Evolutionary conservation across 2,888 invertebrate species (phyloP), one percentile per base, ranked within the genome.

Genomic region (Acronicta alni): DNA sequence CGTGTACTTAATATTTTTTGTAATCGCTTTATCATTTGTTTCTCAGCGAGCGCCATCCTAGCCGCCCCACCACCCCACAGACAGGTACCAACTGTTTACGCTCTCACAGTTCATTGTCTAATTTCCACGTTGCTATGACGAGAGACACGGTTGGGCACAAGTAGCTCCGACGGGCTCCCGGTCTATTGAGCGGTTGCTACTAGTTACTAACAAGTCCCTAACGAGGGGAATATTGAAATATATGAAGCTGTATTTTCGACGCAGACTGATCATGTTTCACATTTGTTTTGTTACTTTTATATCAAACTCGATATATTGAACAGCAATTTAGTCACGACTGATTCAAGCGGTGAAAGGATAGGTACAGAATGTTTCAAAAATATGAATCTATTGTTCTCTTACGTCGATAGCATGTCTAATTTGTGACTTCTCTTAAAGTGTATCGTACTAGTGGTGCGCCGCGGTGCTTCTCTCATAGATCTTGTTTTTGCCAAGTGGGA

Each of bases 101-200:
- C 73, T 79, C 77, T 71, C 72, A 77, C 69, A 65, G 73, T 67
- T 75, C 77, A 80, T 79, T 81, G 81, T 83, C 82, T 80, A 80
- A 85, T 84, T 84, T 84, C 74, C 71, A 77, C 75, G 83, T 88
- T 85, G 80, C 85, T 75, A 84, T 89, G 86, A 84, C 82, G 84
- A 86, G 84, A 86, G 83, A 86, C 82, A 65, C 62, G 72, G 67
- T 76, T 43, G 46, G 47, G 57, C 42, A 72, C 45, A 46, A 64
- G 64, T 72, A 57, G 45, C 69, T 49, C 45, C 58, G 45, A 67
- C 53, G 47, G 53, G 56, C 32, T 41, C 53, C 54, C 67, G 64
- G 75, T 60, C 49, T 55, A 67, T 68, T 44, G 62, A 69, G 39
- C 57, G 60, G 47, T 73, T 60, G 44, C 52, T 61, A 26, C 39